phyloP scores from a whole-genome alignment of 2,797 vertebrate species.

The Lacerta agilis region DNA sequence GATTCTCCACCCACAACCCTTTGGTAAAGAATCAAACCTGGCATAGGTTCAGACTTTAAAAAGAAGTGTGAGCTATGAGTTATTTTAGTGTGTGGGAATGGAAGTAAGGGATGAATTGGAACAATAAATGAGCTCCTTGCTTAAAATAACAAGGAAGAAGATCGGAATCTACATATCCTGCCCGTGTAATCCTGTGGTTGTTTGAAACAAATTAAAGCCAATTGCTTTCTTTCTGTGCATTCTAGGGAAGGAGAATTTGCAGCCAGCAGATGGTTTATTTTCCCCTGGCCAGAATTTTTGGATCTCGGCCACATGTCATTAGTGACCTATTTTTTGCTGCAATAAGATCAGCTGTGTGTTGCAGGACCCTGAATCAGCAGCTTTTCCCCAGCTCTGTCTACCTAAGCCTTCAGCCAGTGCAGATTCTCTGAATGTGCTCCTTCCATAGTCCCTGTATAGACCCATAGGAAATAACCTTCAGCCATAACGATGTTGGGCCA shows the following conservation, averaged over 20 bases:
- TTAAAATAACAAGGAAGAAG: slow-evolving; percentile 60
- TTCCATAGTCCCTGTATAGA: background rate
- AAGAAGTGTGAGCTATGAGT: slow-evolving; percentile 49
- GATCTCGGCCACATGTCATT: slow-evolving; percentile 71
- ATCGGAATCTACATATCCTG: slow-evolving; percentile 38
- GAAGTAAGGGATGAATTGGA: slow-evolving; percentile 50
- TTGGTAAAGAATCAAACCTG: slow-evolving; percentile 43
- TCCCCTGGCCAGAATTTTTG: slow-evolving; percentile 67
- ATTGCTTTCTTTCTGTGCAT: slow-evolving; percentile 58
- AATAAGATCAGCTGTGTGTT: slow-evolving; percentile 67
- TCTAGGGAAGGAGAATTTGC: slow-evolving; percentile 63
- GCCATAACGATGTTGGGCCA: slow-evolving; percentile 21
- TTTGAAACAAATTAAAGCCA: slow-evolving; percentile 69
- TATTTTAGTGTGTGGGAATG: slow-evolving; percentile 58
- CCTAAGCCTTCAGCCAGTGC: slow-evolving; percentile 12
- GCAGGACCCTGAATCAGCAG: slow-evolving; percentile 76
- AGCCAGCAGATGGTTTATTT: slow-evolving; percentile 59
- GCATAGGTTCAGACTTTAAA: slow-evolving; percentile 54
- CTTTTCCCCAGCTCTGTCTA: slow-evolving; percentile 59
- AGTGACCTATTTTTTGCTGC: slow-evolving; percentile 79
- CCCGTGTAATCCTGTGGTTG: slow-evolving; percentile 38
- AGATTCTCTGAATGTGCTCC: slow-evolving; percentile 17
- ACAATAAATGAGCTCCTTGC: slow-evolving; percentile 60
- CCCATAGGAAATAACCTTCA: background rate
- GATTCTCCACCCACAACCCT: background rate